A percentile compares a stretch with the other conserved stretches of the same genome.
These are phyloP conservation scores for Nasonia vitripennis DNA, from an alignment of 1,140 invertebrate species.

Conservation along the genomic window DNA sequence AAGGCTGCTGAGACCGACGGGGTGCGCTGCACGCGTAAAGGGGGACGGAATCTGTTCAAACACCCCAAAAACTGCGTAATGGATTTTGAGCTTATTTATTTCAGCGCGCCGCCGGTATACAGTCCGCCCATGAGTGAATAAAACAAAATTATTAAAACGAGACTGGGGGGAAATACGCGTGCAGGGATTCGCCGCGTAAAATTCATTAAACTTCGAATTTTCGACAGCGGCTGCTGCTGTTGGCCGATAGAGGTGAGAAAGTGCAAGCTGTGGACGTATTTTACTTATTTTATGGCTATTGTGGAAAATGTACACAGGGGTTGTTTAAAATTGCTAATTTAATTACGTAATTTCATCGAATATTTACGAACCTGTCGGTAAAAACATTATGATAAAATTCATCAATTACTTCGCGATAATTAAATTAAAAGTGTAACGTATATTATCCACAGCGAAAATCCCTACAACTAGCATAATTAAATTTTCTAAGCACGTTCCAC, in stretches of 20 bases:
- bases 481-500: not conserved
- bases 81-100: slow-evolving; percentile 46
- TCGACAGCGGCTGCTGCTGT: not conserved
- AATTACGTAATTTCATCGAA: not conserved
- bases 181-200: not conserved
- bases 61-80: slow-evolving; percentile 41
- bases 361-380: too few species aligned
- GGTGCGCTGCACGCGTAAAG: not conserved
- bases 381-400: too few species aligned
- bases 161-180: slow-evolving; percentile 4
- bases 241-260: not conserved
- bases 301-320: not conserved
- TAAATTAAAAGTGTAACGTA: not conserved
- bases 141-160: slow-evolving; percentile 51
- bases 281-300: slow-evolving; percentile 48
- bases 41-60: slow-evolving; percentile 33
- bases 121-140: slow-evolving; percentile 48
- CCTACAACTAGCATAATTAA: not conserved
- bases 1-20: slow-evolving; percentile 16
- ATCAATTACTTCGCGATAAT: not conserved
- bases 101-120: not conserved
- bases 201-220: slow-evolving; percentile 46
- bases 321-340: not conserved
- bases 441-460: not conserved
- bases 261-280: slow-evolving; percentile 3